Evolutionary conservation across 2,113 vertebrate species (phyloP).

Genomic region (Hemicordylus capensis): DNA sequence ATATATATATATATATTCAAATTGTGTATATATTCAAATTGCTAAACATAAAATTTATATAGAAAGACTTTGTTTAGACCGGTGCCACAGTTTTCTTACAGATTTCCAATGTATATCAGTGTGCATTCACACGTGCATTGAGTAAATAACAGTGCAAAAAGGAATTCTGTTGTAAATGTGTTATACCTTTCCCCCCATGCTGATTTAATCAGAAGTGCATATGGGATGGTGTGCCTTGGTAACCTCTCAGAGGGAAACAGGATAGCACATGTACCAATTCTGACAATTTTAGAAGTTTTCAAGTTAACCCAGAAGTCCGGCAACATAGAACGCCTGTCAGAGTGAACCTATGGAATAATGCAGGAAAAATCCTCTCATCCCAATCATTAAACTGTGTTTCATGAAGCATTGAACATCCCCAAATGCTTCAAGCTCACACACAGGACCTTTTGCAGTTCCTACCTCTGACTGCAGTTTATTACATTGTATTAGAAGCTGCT

Average conservation of each 20-base stretch:
- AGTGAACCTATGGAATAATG: background rate
- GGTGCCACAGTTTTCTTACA: no score
- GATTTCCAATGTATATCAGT: background rate
- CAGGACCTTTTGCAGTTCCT: no score
- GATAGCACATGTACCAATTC: background rate
- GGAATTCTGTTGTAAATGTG: background rate
- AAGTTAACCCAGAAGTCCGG: background rate
- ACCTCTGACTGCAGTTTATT: no score
- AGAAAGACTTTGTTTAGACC: background rate
- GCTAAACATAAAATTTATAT: no score
- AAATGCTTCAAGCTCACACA: no score
- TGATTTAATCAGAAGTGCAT: background rate
- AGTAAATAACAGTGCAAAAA: background rate
- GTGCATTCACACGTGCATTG: background rate
- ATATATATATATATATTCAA: no score
- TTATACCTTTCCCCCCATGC: background rate
- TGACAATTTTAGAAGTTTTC: background rate
- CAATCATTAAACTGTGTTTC: no score
- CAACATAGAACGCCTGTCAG: background rate
- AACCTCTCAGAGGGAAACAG: no score
- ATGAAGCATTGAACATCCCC: no score
- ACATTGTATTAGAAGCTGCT: no score
- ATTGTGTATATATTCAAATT: no score
- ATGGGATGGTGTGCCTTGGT: background rate
- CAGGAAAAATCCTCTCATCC: no score